A percentile compares a stretch with the other conserved stretches of the same genome.
These are phyloP conservation scores for Chymomyza procnemis DNA, from an alignment of 2,888 invertebrate species.

Conservation along the genomic window DNA sequence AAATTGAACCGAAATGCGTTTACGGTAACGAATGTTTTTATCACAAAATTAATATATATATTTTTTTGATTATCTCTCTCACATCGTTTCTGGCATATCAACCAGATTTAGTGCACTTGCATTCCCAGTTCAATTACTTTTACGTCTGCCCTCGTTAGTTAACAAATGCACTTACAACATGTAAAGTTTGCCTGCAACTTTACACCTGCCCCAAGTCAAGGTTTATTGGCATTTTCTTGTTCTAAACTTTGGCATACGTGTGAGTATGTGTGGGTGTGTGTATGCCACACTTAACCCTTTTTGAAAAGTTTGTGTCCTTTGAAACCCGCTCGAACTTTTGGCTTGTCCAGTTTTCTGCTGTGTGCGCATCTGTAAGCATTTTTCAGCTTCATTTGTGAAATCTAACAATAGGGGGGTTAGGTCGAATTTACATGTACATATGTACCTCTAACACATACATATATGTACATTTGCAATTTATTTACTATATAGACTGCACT, in stretches of 20 bases:
- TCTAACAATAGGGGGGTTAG: background rate
- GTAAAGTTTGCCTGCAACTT: background rate
- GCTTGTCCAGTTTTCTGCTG: background rate
- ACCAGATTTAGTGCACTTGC: too few species aligned
- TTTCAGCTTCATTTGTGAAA: background rate
- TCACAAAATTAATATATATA: too few species aligned
- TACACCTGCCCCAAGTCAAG: background rate
- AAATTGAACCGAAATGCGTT: too few species aligned
- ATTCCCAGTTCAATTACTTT: background rate
- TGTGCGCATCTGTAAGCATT: background rate
- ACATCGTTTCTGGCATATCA: too few species aligned
- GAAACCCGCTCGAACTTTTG: background rate
- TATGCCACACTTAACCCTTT: background rate
- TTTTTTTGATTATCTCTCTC: too few species aligned
- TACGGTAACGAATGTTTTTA: too few species aligned
- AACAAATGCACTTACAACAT: background rate
- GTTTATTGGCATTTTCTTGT: background rate
- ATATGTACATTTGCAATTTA: background rate
- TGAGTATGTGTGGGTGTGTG: background rate
- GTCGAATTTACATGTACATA: background rate
- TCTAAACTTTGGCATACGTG: background rate
- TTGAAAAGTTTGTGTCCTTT: conserved; percentile 5
- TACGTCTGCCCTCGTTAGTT: background rate
- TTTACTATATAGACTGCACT: background rate
- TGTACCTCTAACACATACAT: too few species aligned